Percentiles rank a stretch among this genome's conserved stretches.
Evolutionary conservation across 1,140 invertebrate species (phyloP).

Genomic region (Aphelenchoides fujianensis): DNA sequence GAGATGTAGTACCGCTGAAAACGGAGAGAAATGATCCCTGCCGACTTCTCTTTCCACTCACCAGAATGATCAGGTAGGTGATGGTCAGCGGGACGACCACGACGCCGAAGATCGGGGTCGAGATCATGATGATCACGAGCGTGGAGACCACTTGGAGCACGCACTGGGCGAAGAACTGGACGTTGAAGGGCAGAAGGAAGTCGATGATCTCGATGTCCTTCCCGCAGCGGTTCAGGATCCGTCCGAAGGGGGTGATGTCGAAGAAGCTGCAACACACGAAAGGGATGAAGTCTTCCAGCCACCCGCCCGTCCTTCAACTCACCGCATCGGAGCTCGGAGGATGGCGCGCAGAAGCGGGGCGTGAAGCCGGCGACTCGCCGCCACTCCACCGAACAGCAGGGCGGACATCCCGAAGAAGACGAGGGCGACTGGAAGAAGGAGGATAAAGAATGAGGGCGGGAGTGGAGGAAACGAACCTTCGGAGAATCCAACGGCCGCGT

Average conservation of each 20-base stretch:
- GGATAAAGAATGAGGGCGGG: background rate
- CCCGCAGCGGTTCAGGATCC: slow-evolving; percentile 71
- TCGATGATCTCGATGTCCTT: slow-evolving; percentile 58
- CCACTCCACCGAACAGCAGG: slow-evolving; percentile 62
- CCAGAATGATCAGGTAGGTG: slow-evolving; percentile 66
- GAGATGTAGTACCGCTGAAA: slow-evolving; percentile 64
- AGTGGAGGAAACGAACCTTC: slow-evolving; percentile 50
- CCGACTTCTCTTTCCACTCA: too few relatives aligned
- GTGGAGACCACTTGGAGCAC: slow-evolving; percentile 64
- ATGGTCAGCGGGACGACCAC: slow-evolving; percentile 67
- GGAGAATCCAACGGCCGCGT: slow-evolving; percentile 50
- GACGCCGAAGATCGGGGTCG: slow-evolving; percentile 67
- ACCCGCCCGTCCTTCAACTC: too few relatives aligned
- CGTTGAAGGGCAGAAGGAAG: slow-evolving; percentile 46
- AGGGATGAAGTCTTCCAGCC: too few relatives aligned
- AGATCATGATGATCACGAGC: slow-evolving; percentile 66
- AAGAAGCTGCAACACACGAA: too few relatives aligned
- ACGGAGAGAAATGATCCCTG: too few relatives aligned
- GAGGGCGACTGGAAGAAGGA: background rate
- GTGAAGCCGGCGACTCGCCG: slow-evolving; percentile 75
- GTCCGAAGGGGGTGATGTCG: slow-evolving; percentile 70
- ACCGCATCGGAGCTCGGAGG: slow-evolving; percentile 69
- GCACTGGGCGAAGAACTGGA: slow-evolving; percentile 58
- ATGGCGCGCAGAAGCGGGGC: slow-evolving; percentile 73
- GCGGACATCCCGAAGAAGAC: slow-evolving; percentile 50